These are phyloP conservation scores for Lycaon pictus DNA, from an alignment of 2,113 vertebrate genomes.

Conservation along the genomic window DNA sequence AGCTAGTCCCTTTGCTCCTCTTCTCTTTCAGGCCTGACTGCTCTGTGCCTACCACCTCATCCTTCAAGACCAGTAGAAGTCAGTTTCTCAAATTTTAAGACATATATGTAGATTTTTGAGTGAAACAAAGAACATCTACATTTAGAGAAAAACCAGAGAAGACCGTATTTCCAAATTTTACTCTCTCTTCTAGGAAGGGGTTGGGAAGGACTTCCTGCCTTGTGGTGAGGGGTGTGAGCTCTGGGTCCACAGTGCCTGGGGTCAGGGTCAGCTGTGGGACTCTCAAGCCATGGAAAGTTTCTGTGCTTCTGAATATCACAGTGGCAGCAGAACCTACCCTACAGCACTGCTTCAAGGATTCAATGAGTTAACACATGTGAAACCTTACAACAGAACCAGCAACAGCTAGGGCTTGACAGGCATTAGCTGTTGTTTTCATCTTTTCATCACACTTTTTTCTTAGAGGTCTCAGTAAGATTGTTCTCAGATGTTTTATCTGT, in stretches of 20 bases:
- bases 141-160: neutral
- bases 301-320: neutral
- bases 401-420: neutral
- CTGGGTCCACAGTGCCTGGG: neutral
- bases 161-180: neutral
- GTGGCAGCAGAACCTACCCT: neutral
- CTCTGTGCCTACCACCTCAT: neutral
- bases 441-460: neutral
- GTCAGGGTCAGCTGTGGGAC: neutral
- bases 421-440: neutral
- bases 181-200: neutral
- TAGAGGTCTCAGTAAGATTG: neutral
- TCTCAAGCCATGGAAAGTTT: rapidly evolving
- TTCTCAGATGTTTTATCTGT: neutral
- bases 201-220: neutral
- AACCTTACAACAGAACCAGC: neutral
- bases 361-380: neutral
- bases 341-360: neutral
- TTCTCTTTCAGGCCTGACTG: neutral
- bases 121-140: neutral
- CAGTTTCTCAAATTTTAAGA: neutral
- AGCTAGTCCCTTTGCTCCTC: neutral
- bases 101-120: neutral
- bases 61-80: conserved; percentile 36
- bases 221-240: neutral